Percentiles rank a stretch among this genome's conserved stretches.
Conservation (phyloP, 2,113 vertebrate species). For the Pica pica region DNA sequence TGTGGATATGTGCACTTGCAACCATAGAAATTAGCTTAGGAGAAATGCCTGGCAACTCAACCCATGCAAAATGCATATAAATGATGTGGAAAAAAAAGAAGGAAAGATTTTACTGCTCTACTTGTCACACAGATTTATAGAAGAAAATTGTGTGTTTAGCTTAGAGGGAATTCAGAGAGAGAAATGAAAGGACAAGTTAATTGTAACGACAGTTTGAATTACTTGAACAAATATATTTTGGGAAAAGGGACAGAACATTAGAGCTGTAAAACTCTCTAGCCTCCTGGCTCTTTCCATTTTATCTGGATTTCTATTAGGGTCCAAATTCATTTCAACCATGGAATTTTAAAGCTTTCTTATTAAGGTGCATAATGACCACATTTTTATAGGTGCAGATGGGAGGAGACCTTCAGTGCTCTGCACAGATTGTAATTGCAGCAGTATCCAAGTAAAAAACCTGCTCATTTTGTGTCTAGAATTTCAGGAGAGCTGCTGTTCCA, state of each 20-base stretch:
- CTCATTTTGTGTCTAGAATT: not conserved
- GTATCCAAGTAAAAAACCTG: not conserved
- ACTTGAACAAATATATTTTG: slow-evolving; percentile 51
- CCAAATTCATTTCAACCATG: not conserved
- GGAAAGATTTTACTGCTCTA: slow-evolving; percentile 20
- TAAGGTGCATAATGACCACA: slow-evolving; percentile 16
- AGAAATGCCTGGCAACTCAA: not conserved
- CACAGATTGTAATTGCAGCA: not conserved
- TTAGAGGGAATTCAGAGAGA: slow-evolving; percentile 9
- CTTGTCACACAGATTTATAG: slow-evolving; percentile 52
- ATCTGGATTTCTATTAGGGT: not conserved
- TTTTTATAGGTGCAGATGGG: not conserved
- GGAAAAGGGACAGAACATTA: slow-evolving; percentile 16
- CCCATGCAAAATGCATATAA: not conserved
- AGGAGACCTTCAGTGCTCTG: not conserved
- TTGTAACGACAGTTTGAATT: slow-evolving; percentile 42
- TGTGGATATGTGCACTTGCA: not conserved
- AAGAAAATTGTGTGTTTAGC: slow-evolving; percentile 48
- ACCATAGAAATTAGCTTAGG: slow-evolving; percentile 6
- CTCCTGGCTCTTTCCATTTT: not conserved
- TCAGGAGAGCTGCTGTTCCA: not conserved
- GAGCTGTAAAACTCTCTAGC: not conserved
- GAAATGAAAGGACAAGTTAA: slow-evolving; percentile 52
- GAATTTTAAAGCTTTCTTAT: not conserved
- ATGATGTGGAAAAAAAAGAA: not conserved